A percentile compares a stretch with the other conserved stretches of the same genome.
Conservation (phyloP, 1,140 invertebrate genomes). For the Apis laboriosa region DNA sequence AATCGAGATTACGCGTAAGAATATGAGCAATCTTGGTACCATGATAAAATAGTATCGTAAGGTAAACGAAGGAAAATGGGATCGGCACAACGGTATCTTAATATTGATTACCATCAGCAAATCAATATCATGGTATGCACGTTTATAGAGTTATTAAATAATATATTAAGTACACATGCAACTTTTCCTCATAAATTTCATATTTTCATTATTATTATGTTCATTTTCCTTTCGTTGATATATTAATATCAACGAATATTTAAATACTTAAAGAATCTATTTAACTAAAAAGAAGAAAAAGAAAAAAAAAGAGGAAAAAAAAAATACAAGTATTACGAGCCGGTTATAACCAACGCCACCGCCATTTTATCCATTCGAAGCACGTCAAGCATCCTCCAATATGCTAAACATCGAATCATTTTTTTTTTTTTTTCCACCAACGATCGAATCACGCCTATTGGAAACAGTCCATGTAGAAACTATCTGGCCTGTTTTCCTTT, state of each 20-base stretch:
- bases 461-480: slow-evolving; percentile 37
- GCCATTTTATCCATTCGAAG: slow-evolving; percentile 14
- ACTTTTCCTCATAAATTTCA: not conserved
- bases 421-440: not conserved
- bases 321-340: not conserved
- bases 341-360: not conserved
- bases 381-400: slow-evolving; percentile 22
- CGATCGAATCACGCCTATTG: slow-evolving; percentile 23
- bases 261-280: not conserved
- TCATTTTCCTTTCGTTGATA: not conserved
- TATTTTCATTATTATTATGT: not conserved
- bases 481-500: slow-evolving; percentile 8
- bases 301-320: not conserved
- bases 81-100: slow-evolving; percentile 19
- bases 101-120: slow-evolving; percentile 32
- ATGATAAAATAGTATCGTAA: slow-evolving; percentile 9
- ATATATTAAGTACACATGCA: not conserved
- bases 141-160: slow-evolving; percentile 26
- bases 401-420: slow-evolving; percentile 34
- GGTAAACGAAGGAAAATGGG: slow-evolving; percentile 13
- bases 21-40: not conserved
- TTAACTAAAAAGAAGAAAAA: not conserved
- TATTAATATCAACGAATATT: not conserved
- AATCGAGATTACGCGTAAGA: not conserved
- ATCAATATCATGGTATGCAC: slow-evolving; percentile 25